These are phyloP conservation scores for Acanthurus leucopareius DNA, from an alignment of 2,797 vertebrate species.

Conservation along the genomic window DNA sequence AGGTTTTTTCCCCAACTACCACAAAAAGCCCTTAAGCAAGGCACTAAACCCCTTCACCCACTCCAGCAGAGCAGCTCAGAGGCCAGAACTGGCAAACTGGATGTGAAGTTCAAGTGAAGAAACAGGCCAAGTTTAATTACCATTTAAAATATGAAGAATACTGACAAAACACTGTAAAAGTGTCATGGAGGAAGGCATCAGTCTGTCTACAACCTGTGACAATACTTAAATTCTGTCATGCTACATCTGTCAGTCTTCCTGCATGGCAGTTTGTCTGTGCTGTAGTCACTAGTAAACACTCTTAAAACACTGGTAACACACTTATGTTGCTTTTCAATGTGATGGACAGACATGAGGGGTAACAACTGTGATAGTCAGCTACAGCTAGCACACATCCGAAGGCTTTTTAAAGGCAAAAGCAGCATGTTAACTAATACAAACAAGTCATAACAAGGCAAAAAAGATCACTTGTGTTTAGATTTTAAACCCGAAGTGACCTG, in stretches of 20 bases:
- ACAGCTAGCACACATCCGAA: slow-evolving; percentile 62
- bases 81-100: slow-evolving; percentile 9
- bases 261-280: slow-evolving; percentile 14
- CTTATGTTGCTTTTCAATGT: slow-evolving; percentile 20
- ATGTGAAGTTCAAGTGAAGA: slow-evolving; percentile 7
- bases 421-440: slow-evolving; percentile 60
- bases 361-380: slow-evolving; percentile 46
- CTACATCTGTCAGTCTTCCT: slow-evolving; percentile 45
- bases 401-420: slow-evolving; percentile 72
- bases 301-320: slow-evolving; percentile 22
- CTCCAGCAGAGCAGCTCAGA: slow-evolving; percentile 27
- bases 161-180: slow-evolving; percentile 10
- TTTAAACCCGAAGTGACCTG: slow-evolving; percentile 45
- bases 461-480: slow-evolving; percentile 44
- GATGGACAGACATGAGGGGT: slow-evolving; percentile 29
- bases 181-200: slow-evolving; percentile 37
- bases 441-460: slow-evolving; percentile 66
- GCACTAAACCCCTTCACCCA: slow-evolving; percentile 62
- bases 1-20: slow-evolving; percentile 1
- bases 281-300: slow-evolving; percentile 38
- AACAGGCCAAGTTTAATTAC: slow-evolving; percentile 6
- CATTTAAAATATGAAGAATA: slow-evolving; percentile 6
- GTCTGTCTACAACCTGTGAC: slow-evolving; percentile 36
- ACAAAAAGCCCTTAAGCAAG: slow-evolving; percentile 50
- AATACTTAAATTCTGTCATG: slow-evolving; percentile 15